Conservation (phyloP, 2,888 invertebrate genomes). For the Lordiphosa andalusiaca region DNA sequence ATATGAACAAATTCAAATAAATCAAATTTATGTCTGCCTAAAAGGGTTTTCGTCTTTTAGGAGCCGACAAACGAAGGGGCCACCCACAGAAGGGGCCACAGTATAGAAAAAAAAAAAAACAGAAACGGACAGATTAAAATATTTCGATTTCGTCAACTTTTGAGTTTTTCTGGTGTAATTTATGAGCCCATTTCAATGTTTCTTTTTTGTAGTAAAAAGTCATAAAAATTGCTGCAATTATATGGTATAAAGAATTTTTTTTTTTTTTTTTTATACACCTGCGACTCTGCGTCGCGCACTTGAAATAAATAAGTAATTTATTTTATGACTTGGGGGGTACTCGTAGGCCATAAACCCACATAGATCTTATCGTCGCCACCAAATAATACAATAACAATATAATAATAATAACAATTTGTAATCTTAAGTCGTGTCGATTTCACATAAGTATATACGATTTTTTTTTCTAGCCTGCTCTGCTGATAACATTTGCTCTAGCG, state of each 20-base stretch:
- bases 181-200: slow-evolving; percentile 65
- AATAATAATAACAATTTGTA: slow-evolving; percentile 61
- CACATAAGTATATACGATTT: slow-evolving; percentile 25
- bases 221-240: slow-evolving; percentile 45
- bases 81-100: slow-evolving; percentile 12
- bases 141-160: neutral
- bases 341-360: slow-evolving; percentile 33
- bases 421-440: slow-evolving; percentile 63
- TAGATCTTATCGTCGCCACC: slow-evolving; percentile 62
- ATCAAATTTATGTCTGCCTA: slow-evolving; percentile 59
- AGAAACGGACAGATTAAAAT: slow-evolving; percentile 1
- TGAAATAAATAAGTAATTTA: slow-evolving; percentile 72
- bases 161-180: slow-evolving; percentile 40
- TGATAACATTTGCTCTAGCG: slow-evolving; percentile 18
- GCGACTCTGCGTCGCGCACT: slow-evolving; percentile 26
- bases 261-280: neutral
- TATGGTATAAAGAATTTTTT: slow-evolving; percentile 6
- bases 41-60: slow-evolving; percentile 1
- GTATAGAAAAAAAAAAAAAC: too few relatives aligned
- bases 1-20: slow-evolving; percentile 54
- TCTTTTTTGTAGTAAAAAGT: slow-evolving; percentile 26
- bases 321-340: slow-evolving; percentile 47
- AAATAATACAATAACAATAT: slow-evolving; percentile 63
- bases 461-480: slow-evolving; percentile 10
- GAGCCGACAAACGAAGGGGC: neutral